These are phyloP conservation scores for Poicephalus meyeri DNA, from an alignment of 2,113 vertebrate genomes.

Conservation along the genomic window DNA sequence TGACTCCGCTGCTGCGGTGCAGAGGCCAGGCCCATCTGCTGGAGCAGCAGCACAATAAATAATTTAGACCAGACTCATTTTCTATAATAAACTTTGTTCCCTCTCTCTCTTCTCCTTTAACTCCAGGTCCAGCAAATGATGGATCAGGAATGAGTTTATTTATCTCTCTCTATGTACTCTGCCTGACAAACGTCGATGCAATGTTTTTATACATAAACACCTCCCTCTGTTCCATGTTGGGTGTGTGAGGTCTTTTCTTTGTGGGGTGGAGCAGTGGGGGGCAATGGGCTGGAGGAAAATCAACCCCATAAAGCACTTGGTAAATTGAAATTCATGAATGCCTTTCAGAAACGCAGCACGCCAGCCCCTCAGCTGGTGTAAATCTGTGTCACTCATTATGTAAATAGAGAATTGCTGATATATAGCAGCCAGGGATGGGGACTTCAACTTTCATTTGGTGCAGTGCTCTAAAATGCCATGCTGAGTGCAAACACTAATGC, in stretches of 20 bases:
- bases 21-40: neutral
- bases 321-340: neutral
- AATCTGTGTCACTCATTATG: neutral
- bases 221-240: neutral
- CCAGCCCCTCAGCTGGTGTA: neutral
- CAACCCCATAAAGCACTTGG: neutral
- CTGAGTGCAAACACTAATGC: neutral
- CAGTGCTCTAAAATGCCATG: neutral
- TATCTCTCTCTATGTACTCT: neutral
- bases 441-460: neutral
- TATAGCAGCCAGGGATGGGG: neutral
- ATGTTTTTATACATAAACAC: neutral
- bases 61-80: neutral
- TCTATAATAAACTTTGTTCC: neutral
- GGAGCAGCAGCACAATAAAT: neutral
- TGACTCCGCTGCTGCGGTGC: neutral
- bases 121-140: neutral
- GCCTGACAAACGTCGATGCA: neutral
- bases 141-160: neutral
- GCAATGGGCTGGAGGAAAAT: neutral
- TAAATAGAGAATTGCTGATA: conserved; percentile 20
- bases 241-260: neutral
- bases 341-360: neutral
- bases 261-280: neutral
- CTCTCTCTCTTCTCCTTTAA: neutral